A percentile compares a stretch with the other conserved stretches of the same genome.
Evolutionary conservation across 2,113 vertebrate genomes (phyloP).

Genomic region (Lophochroa leadbeateri): DNA sequence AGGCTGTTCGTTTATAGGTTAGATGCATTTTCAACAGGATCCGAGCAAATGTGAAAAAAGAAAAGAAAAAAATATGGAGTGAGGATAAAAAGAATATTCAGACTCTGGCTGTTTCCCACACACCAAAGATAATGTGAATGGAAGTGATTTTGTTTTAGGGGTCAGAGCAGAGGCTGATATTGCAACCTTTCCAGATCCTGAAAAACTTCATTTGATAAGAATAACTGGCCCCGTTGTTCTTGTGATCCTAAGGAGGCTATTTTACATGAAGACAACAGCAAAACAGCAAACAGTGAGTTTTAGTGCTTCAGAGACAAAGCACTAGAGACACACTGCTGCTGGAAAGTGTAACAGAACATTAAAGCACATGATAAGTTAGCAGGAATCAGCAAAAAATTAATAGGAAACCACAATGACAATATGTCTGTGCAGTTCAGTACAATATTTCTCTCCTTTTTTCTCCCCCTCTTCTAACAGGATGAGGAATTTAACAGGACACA

Average conservation of each 20-base stretch:
- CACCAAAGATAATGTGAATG: slow-evolving; percentile 73
- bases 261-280: slow-evolving; percentile 1
- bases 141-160: slow-evolving; percentile 71
- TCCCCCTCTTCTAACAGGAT: background rate
- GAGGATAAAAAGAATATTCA: slow-evolving; percentile 64
- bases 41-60: slow-evolving; percentile 33
- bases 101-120: slow-evolving; percentile 82
- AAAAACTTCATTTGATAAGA: slow-evolving; percentile 66
- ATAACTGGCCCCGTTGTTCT: slow-evolving; percentile 35
- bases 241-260: slow-evolving; percentile 57
- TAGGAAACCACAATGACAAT: background rate
- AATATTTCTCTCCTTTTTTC: background rate
- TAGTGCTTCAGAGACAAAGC: slow-evolving; percentile 23
- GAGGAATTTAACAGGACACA: slow-evolving; percentile 40
- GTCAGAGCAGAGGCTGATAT: slow-evolving; percentile 66
- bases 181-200: slow-evolving; percentile 61
- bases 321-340: slow-evolving; percentile 36
- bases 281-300: background rate
- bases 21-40: slow-evolving; percentile 65
- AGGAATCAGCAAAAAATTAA: slow-evolving; percentile 22
- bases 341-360: slow-evolving; percentile 15
- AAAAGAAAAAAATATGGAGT: slow-evolving; percentile 23
- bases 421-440: background rate
- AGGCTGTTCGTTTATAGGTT: slow-evolving; percentile 72
- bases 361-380: background rate